Base-by-base conservation (phyloP, 2,888 invertebrate genomes). In the Apoda limacodes region DNA sequence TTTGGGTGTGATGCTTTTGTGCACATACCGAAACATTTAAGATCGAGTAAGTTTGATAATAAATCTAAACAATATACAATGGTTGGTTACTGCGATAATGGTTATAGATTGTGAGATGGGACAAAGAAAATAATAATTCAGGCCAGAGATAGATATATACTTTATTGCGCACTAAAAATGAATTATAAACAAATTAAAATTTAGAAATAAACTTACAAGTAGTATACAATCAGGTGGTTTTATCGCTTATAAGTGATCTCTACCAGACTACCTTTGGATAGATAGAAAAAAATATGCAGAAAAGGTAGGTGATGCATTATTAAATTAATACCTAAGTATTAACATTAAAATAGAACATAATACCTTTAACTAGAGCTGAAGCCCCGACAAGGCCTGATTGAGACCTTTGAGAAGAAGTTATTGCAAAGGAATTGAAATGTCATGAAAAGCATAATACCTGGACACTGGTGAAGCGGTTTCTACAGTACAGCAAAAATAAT, bases 391-490 rank as follows among this genome's bases (percentile, higher is more conserved):
- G 19, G 10, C 12, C 10, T n/a, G 31, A 31, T 3, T 14, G n/a
- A 9, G 26, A 22, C 5, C 14, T 11, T 14, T 32, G 32, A 26
- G 13, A 19, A 15, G 13, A 13, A 13, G 32, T 26, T 4, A 32
- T 26, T 22, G 10, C 25, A n/a, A 22, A 22, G 5, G 32, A 32
- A 13, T 13, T 26, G 11, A 11, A 13, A 6, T 19, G 26, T 3
- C 22, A 21, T n/a, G 22, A 26, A 12, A 26, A 26, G 22, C 22
- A 32, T 32, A 5, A 13, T 13, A 32, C 32, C 24, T 32, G 32
- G 32, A 20, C 20, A 14, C n/a, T 25, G 13, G 22, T 21, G 10
- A 11, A 32, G 6, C 9, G 3, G 15, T 13, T 26, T 24, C n/a
- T n/a, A n/a, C n/a, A n/a, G n/a, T n/a, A n/a, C n/a, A n/a, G n/a